A percentile compares a stretch with the other conserved stretches of the same genome.
phyloP scores from a whole-genome alignment of 2,888 invertebrate species.

The Rutpela maculata region DNA sequence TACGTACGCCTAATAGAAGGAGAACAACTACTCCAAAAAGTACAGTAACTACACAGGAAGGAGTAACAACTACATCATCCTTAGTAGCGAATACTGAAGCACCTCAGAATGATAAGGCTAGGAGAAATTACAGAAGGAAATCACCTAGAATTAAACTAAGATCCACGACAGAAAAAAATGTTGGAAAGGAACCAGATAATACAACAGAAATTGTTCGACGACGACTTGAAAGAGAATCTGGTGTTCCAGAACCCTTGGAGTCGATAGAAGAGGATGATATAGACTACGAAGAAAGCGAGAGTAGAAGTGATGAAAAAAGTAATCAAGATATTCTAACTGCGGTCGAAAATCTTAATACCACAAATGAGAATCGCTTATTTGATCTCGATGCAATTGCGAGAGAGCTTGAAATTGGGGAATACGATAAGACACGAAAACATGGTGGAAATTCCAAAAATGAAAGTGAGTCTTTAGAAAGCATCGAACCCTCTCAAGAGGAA shows the following conservation, averaged over 20 bases:
- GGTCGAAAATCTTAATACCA: background rate
- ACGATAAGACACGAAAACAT: background rate
- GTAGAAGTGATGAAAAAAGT: background rate
- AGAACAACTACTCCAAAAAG: slow-evolving; percentile 48
- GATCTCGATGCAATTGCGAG: background rate
- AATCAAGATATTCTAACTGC: background rate
- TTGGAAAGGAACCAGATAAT: background rate
- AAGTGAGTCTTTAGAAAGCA: background rate
- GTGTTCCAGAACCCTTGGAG: background rate
- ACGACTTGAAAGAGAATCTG: slow-evolving; percentile 50
- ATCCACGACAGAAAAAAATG: slow-evolving; percentile 52
- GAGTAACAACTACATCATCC: background rate
- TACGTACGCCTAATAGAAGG: slow-evolving; percentile 40
- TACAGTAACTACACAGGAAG: background rate
- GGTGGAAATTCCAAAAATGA: slow-evolving; percentile 17
- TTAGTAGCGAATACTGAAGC: background rate
- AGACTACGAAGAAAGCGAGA: slow-evolving; percentile 13
- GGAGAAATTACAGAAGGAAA: slow-evolving; percentile 64
- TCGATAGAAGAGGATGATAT: background rate
- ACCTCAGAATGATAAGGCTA: slow-evolving; percentile 51
- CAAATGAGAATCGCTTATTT: background rate
- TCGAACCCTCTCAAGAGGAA: background rate
- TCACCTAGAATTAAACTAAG: slow-evolving; percentile 60
- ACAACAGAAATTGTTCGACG: slow-evolving; percentile 41
- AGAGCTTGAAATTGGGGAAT: slow-evolving; percentile 11